Evolutionary conservation across 92 coral and sea anemone genomes (phyloP).

Genomic region (Plumapathes pennacea): DNA sequence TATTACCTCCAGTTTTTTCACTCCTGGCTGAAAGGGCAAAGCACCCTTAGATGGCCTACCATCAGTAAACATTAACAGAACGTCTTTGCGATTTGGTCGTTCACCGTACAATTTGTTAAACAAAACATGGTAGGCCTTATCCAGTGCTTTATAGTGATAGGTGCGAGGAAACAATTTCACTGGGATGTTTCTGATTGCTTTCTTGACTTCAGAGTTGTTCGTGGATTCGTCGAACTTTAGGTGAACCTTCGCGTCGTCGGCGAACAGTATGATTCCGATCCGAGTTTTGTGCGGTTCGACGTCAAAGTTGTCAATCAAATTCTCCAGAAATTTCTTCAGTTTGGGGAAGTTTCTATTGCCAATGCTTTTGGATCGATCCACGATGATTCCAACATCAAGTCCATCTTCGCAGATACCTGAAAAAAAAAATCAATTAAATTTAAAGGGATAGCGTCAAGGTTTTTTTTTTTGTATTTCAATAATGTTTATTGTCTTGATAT

Average conservation of each 20-base stretch:
- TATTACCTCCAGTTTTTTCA: slow-evolving; percentile 32
- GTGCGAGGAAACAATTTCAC: background rate
- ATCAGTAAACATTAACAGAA: slow-evolving; percentile 14
- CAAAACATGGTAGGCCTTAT: slow-evolving; percentile 24
- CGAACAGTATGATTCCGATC: slow-evolving; percentile 10
- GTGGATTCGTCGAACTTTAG: no score
- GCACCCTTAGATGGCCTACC: slow-evolving; percentile 1
- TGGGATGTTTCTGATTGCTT: background rate
- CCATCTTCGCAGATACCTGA: slow-evolving; percentile 18
- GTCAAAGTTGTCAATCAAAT: slow-evolving; percentile 18
- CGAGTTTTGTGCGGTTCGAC: slow-evolving; percentile 9
- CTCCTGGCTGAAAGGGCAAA: slow-evolving; percentile 14
- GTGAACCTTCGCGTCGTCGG: slow-evolving; percentile 4
- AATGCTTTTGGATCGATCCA: slow-evolving; percentile 30
- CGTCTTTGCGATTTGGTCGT: slow-evolving; percentile 7
- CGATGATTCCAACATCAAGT: slow-evolving; percentile 27
- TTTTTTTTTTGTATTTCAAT: no score
- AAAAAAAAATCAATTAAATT: no score
- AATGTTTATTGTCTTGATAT: no score
- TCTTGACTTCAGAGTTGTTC: slow-evolving; percentile 21
- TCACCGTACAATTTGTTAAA: background rate
- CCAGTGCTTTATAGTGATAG: slow-evolving; percentile 11
- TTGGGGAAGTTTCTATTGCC: slow-evolving; percentile 1
- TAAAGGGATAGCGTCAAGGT: no score
- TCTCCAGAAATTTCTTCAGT: slow-evolving; percentile 3